Percentiles rank a stretch among this genome's conserved stretches.
Conservation (phyloP, 2,888 invertebrate genomes). For the Barypeithes pellucidus region DNA sequence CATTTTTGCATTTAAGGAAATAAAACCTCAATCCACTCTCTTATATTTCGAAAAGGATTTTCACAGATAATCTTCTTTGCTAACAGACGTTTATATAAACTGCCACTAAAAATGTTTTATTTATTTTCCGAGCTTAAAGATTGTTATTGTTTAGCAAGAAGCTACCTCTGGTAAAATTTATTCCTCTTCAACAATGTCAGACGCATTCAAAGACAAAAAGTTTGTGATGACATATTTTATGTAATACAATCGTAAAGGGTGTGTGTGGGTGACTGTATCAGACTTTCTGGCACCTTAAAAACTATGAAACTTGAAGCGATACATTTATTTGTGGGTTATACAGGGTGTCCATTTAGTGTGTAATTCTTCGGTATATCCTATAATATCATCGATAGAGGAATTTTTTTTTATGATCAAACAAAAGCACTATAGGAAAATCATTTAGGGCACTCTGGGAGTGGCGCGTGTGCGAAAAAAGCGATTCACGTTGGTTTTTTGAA, state of each 20-base stretch:
- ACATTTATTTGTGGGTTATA: too few species aligned
- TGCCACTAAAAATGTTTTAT: conserved; percentile 49
- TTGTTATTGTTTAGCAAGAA: conserved; percentile 28
- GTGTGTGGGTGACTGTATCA: neutral
- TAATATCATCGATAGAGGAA: too few species aligned
- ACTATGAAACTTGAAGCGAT: too few species aligned
- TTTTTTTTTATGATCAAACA: too few species aligned
- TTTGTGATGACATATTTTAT: conserved; percentile 8
- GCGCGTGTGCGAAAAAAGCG: too few species aligned
- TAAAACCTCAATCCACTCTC: conserved; percentile 25
- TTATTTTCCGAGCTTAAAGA: conserved; percentile 39
- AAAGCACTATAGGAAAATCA: too few species aligned
- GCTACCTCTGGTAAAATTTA: conserved; percentile 26
- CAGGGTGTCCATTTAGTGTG: too few species aligned
- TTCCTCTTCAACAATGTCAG: conserved; percentile 19
- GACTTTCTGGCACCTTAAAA: neutral
- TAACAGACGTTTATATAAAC: conserved; percentile 50
- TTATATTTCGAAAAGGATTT: conserved; percentile 30
- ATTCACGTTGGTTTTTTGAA: too few species aligned
- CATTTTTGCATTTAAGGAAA: conserved; percentile 38
- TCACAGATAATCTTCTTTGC: conserved; percentile 47
- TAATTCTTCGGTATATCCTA: too few species aligned
- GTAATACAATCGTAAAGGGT: neutral
- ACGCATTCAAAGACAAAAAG: conserved; percentile 15
- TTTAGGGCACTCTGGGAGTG: too few species aligned